Evolutionary conservation across 2,113 vertebrate species (phyloP), one percentile per base, ranked within the genome.

Genomic region (Eretmochelys imbricata): DNA sequence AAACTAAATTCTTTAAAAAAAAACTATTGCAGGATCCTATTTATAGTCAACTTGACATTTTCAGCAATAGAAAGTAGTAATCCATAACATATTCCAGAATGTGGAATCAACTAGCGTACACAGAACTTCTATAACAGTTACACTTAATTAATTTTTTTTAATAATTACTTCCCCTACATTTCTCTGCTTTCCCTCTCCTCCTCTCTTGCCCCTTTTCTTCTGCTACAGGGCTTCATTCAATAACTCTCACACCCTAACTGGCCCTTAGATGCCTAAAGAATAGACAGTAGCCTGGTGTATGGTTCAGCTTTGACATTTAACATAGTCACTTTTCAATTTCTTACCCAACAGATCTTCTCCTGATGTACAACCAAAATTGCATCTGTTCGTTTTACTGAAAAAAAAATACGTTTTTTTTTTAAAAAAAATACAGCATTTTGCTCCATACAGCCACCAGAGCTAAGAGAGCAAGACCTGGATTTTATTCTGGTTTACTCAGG

Each of bases 401-500:
- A 82, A 9, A 31, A 31, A 7, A 31, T 2, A 5, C 3, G 11
- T 29, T 59, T 27, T 59, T 59, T 59, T 59, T 53, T 53, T 53
- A 24, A 24, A 31, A 9, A 24, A 24, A 31, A 9, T 20, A 38
- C 24, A 0, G 0, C 1, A 2, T n/a, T 65, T 82, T 81, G 88
- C 75, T 88, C 57, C 62, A 84, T 86, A n/a, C 80, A 90, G 83
- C 69, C 92, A 54, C 49, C 4, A 25, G 85, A 65, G 75, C 13
- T 8, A 79, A 88, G 89, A 49, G 46, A 82, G 11, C 51, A 48
- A 87, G 46, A n/a, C 16, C 22, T n/a, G 72, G 86, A 25, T 89
- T 95, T 93, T 53, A 79, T 84, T 96, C 84, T 42, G 5, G 14
- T 50, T 90, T 49, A 19, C 31, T 86, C n/a, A 42, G 62, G 62